A percentile compares a stretch with the other conserved stretches of the same genome.
Conservation (phyloP, 2,888 invertebrate genomes). For the Drosophila demipolita region DNA sequence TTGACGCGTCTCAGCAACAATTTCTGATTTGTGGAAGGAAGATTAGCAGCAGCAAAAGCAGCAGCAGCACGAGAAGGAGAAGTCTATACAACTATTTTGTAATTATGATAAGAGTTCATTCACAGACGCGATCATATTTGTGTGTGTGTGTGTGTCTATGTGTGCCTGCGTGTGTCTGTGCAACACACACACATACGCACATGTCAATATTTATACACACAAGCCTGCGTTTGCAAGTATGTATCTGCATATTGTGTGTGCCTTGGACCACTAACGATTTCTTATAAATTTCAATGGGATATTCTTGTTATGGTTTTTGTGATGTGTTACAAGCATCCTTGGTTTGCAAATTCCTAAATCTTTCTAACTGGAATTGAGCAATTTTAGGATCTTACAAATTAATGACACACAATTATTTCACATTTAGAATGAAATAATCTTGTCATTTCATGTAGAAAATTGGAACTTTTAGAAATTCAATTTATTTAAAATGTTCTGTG, state of each 20-base stretch:
- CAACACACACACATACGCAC: neutral
- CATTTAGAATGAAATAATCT: neutral
- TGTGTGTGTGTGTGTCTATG: neutral
- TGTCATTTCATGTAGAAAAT: neutral
- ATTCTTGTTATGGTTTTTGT: neutral
- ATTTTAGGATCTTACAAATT: neutral
- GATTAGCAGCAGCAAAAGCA: neutral
- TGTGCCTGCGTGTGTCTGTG: neutral
- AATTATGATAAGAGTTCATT: conserved; percentile 75
- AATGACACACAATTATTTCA: neutral
- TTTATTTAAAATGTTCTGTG: neutral
- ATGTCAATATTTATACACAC: neutral
- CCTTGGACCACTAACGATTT: conserved; percentile 14
- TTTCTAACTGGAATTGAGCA: neutral
- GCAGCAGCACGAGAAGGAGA: neutral
- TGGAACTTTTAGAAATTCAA: neutral
- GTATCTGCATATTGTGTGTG: neutral
- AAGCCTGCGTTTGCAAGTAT: neutral
- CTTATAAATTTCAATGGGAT: neutral
- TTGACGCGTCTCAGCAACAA: neutral
- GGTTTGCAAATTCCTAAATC: neutral
- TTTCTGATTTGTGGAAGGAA: neutral
- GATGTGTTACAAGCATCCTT: neutral
- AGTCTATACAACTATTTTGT: conserved; percentile 51
- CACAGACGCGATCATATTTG: conserved; percentile 54